phyloP scores from a whole-genome alignment of 2,888 invertebrate species.

The Buathra laborator region DNA sequence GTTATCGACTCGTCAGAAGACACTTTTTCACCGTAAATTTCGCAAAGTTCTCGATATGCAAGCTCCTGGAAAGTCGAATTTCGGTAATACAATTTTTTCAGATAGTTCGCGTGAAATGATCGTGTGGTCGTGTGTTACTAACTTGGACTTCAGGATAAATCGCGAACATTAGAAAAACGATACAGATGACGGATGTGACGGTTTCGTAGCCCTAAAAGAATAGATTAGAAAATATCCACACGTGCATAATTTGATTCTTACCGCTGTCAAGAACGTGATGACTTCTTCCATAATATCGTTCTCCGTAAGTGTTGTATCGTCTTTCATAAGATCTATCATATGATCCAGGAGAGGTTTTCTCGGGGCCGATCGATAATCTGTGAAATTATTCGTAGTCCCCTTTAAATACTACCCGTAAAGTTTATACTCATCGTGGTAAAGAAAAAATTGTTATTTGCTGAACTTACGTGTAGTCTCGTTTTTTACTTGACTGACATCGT shows the following conservation, averaged over 20 bases:
- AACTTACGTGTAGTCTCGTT: too few relatives aligned
- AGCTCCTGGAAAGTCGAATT: conserved; percentile 77
- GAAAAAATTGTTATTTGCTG: background rate
- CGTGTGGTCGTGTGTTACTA: background rate
- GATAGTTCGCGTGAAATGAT: background rate
- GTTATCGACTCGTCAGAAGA: conserved; percentile 80
- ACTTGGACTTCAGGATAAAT: conserved; percentile 75
- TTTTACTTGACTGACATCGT: background rate
- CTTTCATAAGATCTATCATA: conserved; percentile 86
- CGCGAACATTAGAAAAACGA: conserved; percentile 74
- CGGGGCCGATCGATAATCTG: conserved; percentile 48
- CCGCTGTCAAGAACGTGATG: conserved; percentile 87
- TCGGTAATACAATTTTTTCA: background rate
- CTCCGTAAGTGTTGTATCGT: conserved; percentile 86
- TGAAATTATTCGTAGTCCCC: background rate
- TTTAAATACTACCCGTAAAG: background rate
- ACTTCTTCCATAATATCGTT: conserved; percentile 87
- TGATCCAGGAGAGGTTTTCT: conserved; percentile 86
- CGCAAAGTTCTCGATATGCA: conserved; percentile 84
- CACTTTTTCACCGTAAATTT: conserved; percentile 65
- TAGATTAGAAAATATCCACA: background rate
- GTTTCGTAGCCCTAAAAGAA: conserved; percentile 74
- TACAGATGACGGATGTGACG: conserved; percentile 71
- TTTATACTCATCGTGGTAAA: background rate
- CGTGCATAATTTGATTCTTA: conserved; percentile 77